phyloP scores from a whole-genome alignment of 1,140 invertebrate genomes.

The Hypothenemus hampei region DNA sequence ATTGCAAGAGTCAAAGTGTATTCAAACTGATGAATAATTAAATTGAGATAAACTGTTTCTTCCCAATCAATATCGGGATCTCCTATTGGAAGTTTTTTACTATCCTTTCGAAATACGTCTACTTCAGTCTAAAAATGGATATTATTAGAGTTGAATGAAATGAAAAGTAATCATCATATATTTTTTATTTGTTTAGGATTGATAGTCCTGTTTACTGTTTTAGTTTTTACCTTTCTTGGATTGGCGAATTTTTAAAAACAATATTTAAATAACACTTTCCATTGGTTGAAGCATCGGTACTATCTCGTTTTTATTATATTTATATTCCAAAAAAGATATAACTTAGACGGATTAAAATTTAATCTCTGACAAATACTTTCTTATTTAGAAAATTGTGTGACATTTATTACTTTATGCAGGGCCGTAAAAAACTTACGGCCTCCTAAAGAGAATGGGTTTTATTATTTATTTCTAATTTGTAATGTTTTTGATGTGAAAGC shows the following conservation, averaged over 20 bases:
- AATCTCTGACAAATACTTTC: slow-evolving; percentile 8
- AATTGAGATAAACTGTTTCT: slow-evolving; percentile 97
- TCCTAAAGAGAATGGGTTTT: slow-evolving; percentile 4
- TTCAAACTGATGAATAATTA: slow-evolving; percentile 98
- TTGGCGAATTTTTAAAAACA: no score
- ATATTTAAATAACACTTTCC: no score
- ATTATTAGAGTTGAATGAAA: no score
- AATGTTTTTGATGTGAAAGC: no score
- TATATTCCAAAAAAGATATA: slow-evolving; percentile 1
- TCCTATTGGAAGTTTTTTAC: slow-evolving; percentile 90
- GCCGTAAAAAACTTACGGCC: slow-evolving; percentile 9
- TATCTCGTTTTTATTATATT: slow-evolving; percentile 7
- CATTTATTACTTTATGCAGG: slow-evolving; percentile 11
- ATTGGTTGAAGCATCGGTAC: no score
- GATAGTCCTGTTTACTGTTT: no score
- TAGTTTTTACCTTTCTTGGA: no score
- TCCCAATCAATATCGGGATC: slow-evolving; percentile 98
- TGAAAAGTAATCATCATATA: no score
- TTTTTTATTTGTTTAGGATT: no score
- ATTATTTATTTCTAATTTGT: no score
- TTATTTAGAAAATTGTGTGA: slow-evolving; percentile 6
- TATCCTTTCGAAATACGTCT: slow-evolving; percentile 94
- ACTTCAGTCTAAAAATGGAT: slow-evolving; percentile 82
- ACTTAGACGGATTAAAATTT: slow-evolving; percentile 1
- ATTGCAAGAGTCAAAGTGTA: slow-evolving; percentile 96